phyloP scores from a whole-genome alignment of 2,797 vertebrate species.

The Lepus oiostolus region DNA sequence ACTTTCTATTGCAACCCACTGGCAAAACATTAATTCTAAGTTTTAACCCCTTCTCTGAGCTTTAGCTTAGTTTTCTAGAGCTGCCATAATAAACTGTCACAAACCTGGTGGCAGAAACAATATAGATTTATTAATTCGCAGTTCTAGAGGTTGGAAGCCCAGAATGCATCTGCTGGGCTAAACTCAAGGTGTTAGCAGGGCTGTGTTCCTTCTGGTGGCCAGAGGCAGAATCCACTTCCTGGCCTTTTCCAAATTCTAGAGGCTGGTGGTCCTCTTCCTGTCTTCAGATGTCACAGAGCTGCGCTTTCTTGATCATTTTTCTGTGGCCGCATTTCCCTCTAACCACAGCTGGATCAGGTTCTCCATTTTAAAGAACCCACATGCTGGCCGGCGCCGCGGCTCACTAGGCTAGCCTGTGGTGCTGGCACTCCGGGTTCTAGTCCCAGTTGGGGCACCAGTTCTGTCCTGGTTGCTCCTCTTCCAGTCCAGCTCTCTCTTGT shows the following conservation, averaged over 20 bases:
- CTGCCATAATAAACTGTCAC: not conserved
- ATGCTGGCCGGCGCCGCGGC: too few species aligned
- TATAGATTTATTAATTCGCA: not conserved
- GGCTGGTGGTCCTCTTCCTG: not conserved
- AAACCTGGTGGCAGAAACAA: not conserved
- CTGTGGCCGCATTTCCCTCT: not conserved
- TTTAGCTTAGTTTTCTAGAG: not conserved
- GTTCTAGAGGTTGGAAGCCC: not conserved
- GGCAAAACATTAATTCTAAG: conserved; percentile 14
- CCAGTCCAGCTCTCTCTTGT: too few species aligned
- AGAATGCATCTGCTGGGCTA: not conserved
- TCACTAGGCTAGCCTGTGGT: too few species aligned
- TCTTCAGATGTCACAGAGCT: not conserved
- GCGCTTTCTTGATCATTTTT: not conserved
- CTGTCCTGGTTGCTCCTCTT: too few species aligned
- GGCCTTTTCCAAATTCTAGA: conserved; percentile 16
- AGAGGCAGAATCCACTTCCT: not conserved
- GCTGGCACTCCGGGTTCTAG: too few species aligned
- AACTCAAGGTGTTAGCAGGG: not conserved
- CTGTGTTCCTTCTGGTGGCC: not conserved
- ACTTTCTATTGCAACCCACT: not conserved
- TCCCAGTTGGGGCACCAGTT: too few species aligned
- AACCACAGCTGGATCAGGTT: not conserved
- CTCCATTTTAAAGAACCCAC: too few species aligned
- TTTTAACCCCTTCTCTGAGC: not conserved